Percentiles rank a stretch among this genome's conserved stretches.
These are phyloP conservation scores for Otis tarda DNA, from an alignment of 2,113 vertebrate genomes.

Conservation along the genomic window DNA sequence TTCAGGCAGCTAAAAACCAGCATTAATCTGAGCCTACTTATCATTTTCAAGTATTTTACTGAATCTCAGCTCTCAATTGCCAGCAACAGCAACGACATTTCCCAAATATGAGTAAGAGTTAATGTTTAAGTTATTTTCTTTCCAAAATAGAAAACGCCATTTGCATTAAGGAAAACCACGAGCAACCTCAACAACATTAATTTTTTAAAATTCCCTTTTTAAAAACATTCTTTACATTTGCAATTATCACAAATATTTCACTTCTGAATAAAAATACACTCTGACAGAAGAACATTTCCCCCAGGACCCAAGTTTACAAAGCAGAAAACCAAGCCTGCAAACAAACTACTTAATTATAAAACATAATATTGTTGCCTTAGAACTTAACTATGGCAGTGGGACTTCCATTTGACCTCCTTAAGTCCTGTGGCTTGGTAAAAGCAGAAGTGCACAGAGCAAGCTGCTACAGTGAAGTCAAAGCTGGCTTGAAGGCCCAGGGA, in stretches of 20 bases:
- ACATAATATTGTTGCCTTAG: neutral
- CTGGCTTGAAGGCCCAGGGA: neutral
- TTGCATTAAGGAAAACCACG: neutral
- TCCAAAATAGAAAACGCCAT: neutral
- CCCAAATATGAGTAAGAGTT: neutral
- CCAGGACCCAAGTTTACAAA: neutral
- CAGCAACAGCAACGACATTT: neutral
- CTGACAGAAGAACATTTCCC: neutral
- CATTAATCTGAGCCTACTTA: slow-evolving; percentile 6
- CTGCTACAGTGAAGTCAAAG: neutral
- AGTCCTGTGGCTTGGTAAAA: neutral
- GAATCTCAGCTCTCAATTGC: neutral
- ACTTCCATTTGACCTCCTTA: neutral
- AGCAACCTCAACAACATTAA: neutral
- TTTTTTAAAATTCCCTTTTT: neutral
- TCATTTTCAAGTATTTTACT: neutral
- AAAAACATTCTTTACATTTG: neutral
- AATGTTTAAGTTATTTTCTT: neutral
- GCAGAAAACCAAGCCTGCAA: neutral
- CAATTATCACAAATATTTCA: neutral
- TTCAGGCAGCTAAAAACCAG: neutral
- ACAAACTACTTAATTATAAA: neutral
- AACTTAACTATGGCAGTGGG: neutral
- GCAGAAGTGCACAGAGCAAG: neutral
- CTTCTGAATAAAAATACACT: neutral